A percentile compares a stretch with the other conserved stretches of the same genome.
phyloP scores from a whole-genome alignment of 2,113 vertebrate genomes.

The Callopanchax toddi region DNA sequence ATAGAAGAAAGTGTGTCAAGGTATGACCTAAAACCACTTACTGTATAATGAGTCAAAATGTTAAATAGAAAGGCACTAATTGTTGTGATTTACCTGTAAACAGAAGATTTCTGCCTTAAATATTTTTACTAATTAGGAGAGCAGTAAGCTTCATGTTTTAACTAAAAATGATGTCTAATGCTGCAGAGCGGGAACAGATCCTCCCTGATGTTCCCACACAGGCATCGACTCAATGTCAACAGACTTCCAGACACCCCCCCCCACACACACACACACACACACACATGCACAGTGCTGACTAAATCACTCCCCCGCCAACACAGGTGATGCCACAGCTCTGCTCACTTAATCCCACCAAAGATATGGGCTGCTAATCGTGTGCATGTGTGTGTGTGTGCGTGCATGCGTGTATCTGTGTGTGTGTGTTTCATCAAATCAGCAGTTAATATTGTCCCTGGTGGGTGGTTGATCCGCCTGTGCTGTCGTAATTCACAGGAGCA shows the following conservation, averaged over 20 bases:
- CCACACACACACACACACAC: no score
- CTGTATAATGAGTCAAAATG: no score
- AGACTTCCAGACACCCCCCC: conserved; percentile 12
- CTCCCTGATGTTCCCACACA: not conserved
- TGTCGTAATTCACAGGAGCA: conserved; percentile 51
- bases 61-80: no score
- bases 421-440: conserved; percentile 69
- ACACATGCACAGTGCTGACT: conserved; percentile 21
- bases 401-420: no score
- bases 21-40: no score
- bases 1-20: no score
- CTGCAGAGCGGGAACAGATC: not conserved
- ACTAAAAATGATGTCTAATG: not conserved
- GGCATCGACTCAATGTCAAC: not conserved
- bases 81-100: no score
- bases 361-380: conserved; percentile 52
- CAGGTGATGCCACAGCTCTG: conserved; percentile 38
- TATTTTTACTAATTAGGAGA: no score
- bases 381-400: conserved; percentile 14
- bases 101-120: no score
- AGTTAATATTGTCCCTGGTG: conserved; percentile 61
- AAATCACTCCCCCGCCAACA: conserved; percentile 56
- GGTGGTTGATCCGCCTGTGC: conserved; percentile 40
- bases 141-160: no score
- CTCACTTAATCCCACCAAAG: conserved; percentile 56